Conservation (phyloP, 1,140 invertebrate species). For the Archivesica marissinica region DNA sequence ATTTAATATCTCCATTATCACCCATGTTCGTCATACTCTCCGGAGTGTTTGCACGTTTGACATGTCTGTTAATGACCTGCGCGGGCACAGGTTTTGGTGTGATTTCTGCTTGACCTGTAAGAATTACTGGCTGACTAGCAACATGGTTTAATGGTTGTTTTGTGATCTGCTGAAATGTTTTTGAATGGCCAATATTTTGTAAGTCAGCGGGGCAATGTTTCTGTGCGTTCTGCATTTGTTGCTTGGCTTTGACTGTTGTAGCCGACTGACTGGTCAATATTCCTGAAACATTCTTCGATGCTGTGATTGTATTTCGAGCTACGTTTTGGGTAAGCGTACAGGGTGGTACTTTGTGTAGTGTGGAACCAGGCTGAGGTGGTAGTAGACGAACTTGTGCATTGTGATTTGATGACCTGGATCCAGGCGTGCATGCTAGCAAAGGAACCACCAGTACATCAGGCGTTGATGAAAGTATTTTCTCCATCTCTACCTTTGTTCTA, state of each 20-base stretch:
- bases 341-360: neutral
- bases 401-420: neutral
- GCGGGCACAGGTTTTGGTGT: neutral
- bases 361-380: neutral
- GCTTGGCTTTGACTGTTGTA: no score
- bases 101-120: neutral
- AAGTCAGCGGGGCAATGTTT: no score
- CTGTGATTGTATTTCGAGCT: neutral
- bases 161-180: no score
- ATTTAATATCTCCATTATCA: neutral
- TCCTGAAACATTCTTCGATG: neutral
- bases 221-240: no score
- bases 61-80: neutral
- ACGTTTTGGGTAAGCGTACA: neutral
- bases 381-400: neutral
- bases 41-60: neutral
- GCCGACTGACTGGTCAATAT: no score
- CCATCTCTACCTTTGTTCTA: conserved; percentile 37
- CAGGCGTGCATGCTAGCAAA: neutral
- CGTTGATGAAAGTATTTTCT: conserved; percentile 4
- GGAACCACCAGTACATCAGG: neutral
- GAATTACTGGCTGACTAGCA: neutral
- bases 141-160: neutral
- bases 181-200: no score
- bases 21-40: neutral